A percentile compares a stretch with the other conserved stretches of the same genome.
Evolutionary conservation across 2,888 invertebrate species (phyloP).

Genomic region (Idaea dimidiata): DNA sequence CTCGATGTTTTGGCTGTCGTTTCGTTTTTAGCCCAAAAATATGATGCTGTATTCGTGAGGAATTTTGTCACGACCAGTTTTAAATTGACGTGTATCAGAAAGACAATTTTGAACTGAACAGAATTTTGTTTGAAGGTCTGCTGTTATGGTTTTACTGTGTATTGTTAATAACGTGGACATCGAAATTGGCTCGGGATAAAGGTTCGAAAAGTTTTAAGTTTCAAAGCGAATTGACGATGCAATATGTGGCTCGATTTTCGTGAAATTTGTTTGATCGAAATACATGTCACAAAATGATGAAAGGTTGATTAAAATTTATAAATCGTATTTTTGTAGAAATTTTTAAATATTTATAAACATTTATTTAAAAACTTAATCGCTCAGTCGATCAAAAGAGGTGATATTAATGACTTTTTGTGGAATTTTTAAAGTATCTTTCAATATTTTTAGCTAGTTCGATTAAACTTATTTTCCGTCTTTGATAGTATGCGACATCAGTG

Average conservation of each 20-base stretch:
- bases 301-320: too few species aligned
- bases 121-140: neutral
- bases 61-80: constrained; percentile 8
- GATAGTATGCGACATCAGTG: too few species aligned
- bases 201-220: neutral
- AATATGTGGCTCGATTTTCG: neutral
- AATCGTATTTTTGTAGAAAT: too few species aligned
- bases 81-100: constrained; percentile 7
- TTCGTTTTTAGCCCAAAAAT: neutral
- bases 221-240: neutral
- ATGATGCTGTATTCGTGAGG: constrained; percentile 9
- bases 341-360: too few species aligned
- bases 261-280: neutral
- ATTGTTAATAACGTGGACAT: neutral
- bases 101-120: neutral
- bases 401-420: too few species aligned
- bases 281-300: neutral
- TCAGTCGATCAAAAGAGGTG: too few species aligned
- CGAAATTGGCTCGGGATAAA: neutral
- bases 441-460: too few species aligned
- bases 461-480: too few species aligned
- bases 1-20: constrained; percentile 45
- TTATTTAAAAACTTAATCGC: too few species aligned
- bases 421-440: too few species aligned
- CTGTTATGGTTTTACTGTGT: neutral